Percentiles rank a stretch among this genome's conserved stretches.
Evolutionary conservation across 1,140 invertebrate genomes (phyloP).

Genomic region (Rhopalosiphum padi): DNA sequence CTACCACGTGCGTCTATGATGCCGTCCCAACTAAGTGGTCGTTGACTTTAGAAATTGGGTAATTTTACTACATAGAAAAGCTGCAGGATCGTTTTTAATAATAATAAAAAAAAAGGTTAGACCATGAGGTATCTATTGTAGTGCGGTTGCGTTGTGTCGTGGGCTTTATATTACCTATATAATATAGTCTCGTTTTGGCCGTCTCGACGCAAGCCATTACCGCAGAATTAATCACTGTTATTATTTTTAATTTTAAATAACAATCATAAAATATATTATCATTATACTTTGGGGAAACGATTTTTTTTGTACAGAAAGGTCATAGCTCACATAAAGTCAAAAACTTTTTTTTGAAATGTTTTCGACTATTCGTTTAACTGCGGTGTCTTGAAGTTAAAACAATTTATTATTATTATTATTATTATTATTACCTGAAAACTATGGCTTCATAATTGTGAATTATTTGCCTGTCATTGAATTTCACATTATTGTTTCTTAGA

Average conservation of each 20-base stretch:
- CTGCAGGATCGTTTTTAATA: not conserved
- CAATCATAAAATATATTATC: no score
- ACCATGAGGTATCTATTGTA: not conserved
- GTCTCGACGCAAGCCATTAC: not conserved
- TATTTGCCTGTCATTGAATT: no score
- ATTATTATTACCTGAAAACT: no score
- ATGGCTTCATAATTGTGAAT: no score
- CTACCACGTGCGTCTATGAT: not conserved
- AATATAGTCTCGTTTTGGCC: not conserved
- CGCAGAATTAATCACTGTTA: not conserved
- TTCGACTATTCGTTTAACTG: no score
- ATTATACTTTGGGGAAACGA: no score
- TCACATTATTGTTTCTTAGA: no score
- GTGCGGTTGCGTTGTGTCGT: not conserved
- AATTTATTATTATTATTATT: no score
- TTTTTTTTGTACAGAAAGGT: not conserved
- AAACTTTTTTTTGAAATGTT: not conserved
- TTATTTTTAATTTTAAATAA: slow-evolving; percentile 11
- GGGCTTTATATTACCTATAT: not conserved
- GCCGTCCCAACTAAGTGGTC: not conserved
- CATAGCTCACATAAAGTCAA: not conserved
- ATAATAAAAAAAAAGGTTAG: slow-evolving; percentile 3
- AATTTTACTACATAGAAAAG: not conserved
- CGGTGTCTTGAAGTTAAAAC: no score
- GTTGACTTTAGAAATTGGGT: not conserved